Conservation (phyloP, 1,140 invertebrate species). For the Ladona fulva region DNA sequence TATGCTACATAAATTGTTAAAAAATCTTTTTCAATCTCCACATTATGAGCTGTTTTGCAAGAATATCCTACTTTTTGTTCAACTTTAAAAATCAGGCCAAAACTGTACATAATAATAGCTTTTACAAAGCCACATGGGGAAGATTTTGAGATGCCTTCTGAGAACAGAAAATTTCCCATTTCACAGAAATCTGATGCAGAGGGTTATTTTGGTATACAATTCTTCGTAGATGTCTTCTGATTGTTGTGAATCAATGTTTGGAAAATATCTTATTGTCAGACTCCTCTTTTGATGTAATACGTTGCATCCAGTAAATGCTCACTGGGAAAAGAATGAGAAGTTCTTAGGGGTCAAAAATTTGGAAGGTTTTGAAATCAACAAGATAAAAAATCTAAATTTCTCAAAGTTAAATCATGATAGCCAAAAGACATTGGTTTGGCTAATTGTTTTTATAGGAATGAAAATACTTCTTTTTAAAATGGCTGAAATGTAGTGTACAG, state of each 20-base stretch:
- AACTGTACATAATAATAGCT: background rate
- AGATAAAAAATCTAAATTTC: background rate
- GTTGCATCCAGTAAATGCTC: no score
- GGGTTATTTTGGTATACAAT: constrained; percentile 6
- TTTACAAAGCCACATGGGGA: background rate
- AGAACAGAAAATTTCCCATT: background rate
- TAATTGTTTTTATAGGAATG: background rate
- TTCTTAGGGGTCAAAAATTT: no score
- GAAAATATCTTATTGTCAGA: background rate
- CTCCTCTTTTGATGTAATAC: background rate
- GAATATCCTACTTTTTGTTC: background rate
- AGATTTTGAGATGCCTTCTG: background rate
- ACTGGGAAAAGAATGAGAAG: no score
- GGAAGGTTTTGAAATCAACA: no score
- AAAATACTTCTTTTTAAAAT: background rate
- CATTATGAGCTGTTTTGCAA: constrained; percentile 9
- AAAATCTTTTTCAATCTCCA: background rate
- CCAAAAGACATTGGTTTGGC: background rate
- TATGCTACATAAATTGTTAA: background rate
- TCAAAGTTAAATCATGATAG: background rate
- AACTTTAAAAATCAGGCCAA: background rate
- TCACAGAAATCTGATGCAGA: background rate
- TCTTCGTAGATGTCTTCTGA: background rate
- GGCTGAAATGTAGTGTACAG: background rate
- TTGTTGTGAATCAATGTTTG: background rate